A percentile compares a stretch with the other conserved stretches of the same genome.
These are phyloP conservation scores for Drosophila prostipennis DNA, from an alignment of 2,888 invertebrate species.

Conservation along the genomic window DNA sequence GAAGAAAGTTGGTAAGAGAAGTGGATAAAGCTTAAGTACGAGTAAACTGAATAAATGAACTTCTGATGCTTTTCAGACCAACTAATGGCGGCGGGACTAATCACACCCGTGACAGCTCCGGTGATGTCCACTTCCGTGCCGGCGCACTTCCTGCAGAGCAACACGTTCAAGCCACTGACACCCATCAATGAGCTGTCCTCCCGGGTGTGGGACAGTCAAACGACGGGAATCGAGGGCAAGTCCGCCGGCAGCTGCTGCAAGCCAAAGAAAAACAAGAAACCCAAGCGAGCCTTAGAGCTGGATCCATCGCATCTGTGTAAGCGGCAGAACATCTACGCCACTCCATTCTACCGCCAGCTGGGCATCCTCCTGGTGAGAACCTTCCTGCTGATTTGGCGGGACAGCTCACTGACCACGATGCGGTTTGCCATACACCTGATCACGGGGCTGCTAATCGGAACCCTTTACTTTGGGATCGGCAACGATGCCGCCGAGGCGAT, in stretches of 20 bases:
- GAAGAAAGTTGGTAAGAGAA: conserved; percentile 83
- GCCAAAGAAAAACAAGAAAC: conserved; percentile 68
- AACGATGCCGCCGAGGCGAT: conserved; percentile 91
- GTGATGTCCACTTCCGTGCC: conserved; percentile 47
- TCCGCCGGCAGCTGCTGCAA: conserved; percentile 57
- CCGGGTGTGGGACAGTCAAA: conserved; percentile 66
- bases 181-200: conserved; percentile 77
- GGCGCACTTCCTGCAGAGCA: conserved; percentile 10
- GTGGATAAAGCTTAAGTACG: fast-evolving
- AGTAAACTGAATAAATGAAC: fast-evolving
- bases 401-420: conserved; percentile 90
- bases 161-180: conserved; percentile 57
- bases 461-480: conserved; percentile 94
- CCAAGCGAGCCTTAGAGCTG: conserved; percentile 56
- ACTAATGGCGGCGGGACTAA: conserved; percentile 85
- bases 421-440: conserved; percentile 91
- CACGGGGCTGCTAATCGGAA: conserved; percentile 93
- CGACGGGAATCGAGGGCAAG: conserved; percentile 48
- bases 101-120: conserved; percentile 86
- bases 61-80: conserved; percentile 81
- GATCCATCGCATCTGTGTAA: conserved; percentile 81
- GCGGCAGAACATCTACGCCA: conserved; percentile 85
- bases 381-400: conserved; percentile 88
- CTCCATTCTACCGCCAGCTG: conserved; percentile 86
- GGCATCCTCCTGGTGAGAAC: conserved; percentile 87